These are phyloP conservation scores for Bellardia pandia DNA, from an alignment of 2,888 invertebrate genomes.

Conservation along the genomic window DNA sequence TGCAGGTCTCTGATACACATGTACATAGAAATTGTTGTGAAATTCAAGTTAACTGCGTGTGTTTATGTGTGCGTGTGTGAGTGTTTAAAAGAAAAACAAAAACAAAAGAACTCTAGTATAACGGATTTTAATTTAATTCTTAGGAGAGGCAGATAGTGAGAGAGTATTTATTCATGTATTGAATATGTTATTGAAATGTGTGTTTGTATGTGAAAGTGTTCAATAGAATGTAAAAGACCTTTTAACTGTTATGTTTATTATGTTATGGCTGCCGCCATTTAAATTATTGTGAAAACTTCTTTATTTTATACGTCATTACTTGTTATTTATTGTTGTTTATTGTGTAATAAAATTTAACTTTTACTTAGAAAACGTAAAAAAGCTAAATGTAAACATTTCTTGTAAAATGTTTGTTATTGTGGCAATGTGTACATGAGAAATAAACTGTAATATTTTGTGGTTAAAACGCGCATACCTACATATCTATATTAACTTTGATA, in stretches of 20 bases:
- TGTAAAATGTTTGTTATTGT: no score
- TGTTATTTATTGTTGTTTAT: constrained; percentile 42
- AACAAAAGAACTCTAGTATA: not conserved
- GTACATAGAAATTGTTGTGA: constrained; percentile 46
- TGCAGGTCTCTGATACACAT: no score
- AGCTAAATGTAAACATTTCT: not conserved
- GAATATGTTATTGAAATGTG: not conserved
- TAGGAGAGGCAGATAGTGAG: not conserved
- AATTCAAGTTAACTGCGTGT: constrained; percentile 36
- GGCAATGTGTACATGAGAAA: no score
- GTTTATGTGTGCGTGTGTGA: constrained; percentile 2
- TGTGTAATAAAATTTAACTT: constrained; percentile 42
- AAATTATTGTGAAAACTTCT: not conserved
- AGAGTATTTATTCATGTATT: not conserved
- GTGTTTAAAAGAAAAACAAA: constrained; percentile 22
- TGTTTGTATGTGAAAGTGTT: constrained; percentile 15
- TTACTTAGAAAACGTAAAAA: not conserved
- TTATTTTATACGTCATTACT: constrained; percentile 42
- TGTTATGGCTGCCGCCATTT: constrained; percentile 16
- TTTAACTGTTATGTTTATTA: not conserved
- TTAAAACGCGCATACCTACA: no score
- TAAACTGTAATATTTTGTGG: no score
- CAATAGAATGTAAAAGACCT: constrained; percentile 21
- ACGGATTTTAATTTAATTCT: constrained; percentile 3
- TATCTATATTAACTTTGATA: no score